Evolutionary conservation across 2,888 invertebrate genomes (phyloP), one percentile per base, ranked within the genome.

Genomic region (Drosophila atripex): DNA sequence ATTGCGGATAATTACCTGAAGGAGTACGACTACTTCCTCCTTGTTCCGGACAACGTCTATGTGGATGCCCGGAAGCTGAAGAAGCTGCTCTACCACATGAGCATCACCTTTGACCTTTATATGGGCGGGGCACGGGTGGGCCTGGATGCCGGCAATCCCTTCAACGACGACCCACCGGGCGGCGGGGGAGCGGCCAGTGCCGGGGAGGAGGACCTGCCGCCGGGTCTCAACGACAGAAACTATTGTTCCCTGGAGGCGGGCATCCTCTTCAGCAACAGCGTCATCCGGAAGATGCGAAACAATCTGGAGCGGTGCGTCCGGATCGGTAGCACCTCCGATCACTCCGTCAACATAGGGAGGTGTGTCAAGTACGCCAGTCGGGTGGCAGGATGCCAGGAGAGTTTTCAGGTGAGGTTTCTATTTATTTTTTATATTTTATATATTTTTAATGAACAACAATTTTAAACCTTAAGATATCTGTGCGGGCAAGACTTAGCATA

Each of bases 1-100:
- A 94, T 98, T 11, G 95, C 95, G 0, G 97, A 98, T 82, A 97
- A 97, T 90, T 97, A 96, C 92, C 92, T 96, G 35, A 95, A 98
- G 82, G 96, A 96, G 80, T 99, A 96, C 91, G 98, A 99, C 91
- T 99, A 96, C 92, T 98, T 98, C 92, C 96, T 97, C 90, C 92
- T 99, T 52, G 94, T 96, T 49, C 95, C 96, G 45, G 99, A 99
- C 91, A 93, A 93, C 7, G 95, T 95, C 1, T 99, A 96, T 90
- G 93, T 99, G 54, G 96, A 98, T 90, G 96, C 95, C 0, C 94
- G 96, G 47, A 94, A 94, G 56, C 92, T 99, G 50, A 92, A 93
- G 25, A 93, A 95, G 66, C 92, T 97, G 57, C 95, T 96, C 6
- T 93, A 94, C 46, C 94, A 94, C 86, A 94, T 98, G 71, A 97